Evolutionary conservation across 2,888 invertebrate species (phyloP), one percentile per base, ranked within the genome.

Genomic region (Melinaea menophilus): DNA sequence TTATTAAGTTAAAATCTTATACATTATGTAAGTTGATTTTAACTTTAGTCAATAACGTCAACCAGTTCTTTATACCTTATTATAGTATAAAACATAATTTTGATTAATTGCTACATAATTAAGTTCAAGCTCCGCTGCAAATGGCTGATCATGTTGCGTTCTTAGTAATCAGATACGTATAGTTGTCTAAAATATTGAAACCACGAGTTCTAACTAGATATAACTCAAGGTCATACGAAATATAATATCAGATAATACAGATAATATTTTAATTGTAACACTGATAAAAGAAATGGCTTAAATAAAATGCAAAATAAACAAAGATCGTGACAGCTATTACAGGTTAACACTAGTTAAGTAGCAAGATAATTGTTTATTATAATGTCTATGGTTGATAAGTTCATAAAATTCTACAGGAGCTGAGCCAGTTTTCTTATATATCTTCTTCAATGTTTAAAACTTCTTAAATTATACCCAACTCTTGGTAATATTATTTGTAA

Each of bases 401-500:
- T 61, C 58, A 22, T 54, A 35, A 56, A 59, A 54, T 62, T 58
- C 34, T 55, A 58, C 58, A 22, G 22, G 22, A 22, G 31, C 45
- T 60, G 48, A 45, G 56, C 63, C 61, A 59, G 66, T 67, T 65
- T 70, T 65, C 67, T 65, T 69, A 68, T 70, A 70, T 74, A 61
- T 56, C 61, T 63, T 63, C 60, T 58, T 63, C 63, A 74, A 72
- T 69, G 74, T 71, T 70, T 68, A 67, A 81, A 85, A 83, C 80
- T 85, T 84, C 74, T 71, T 71, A 80, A 83, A 82, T 85, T 84
- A 82, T 83, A 82, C 77, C 79, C 75, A 75, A 73, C 75, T 78
- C 72, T 76, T 78, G 77, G 82, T 85, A 84, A 85, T 86, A 86
- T 84, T 79, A 80, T 81, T 84, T 83, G 80, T 85, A 84, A 86